Evolutionary conservation across 2,113 vertebrate genomes (phyloP), one percentile per base, ranked within the genome.

Genomic region (Ardeotis arabs): DNA sequence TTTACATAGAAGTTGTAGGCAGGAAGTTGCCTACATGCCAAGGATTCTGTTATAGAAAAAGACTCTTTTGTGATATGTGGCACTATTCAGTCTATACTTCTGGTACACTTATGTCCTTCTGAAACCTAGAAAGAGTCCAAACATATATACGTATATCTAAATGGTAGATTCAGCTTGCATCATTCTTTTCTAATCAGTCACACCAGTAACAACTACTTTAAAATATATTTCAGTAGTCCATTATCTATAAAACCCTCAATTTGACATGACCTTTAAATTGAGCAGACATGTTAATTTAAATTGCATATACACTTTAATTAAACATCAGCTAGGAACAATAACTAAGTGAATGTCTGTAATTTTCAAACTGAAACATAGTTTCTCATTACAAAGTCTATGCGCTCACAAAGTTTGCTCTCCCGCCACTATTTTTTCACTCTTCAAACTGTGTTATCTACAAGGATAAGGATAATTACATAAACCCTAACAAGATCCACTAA

Each of bases 181-280:
- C 1, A 3, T 31, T 60, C 39, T 58, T 94, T 84, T 47, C 19
- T 86, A 67, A 89, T 84, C 58, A 91, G 67, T 78, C 77, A 83
- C 6, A 82, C 16, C 31, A 79, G 68, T 63, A 85, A 85, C 37
- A 96, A 88, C 79, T 93, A 77, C 58, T 97, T 96, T 68, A 83
- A 96, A 96, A 94, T 20, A 75, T 64, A 95, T 84, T 96, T 86
- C 72, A 92, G 66, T 77, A n/a, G 55, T 76, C 63, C 17, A 89
- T 88, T 84, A 94, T 83, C 82, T 90, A 92, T 73, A 92, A 97
- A 97, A 49, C 1, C 87, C 79, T 94, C 89, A 92, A 89, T 94
- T 96, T 94, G 41, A 55, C 13, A 39, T 87, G 93, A 98, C 83
- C 89, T 98, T 97, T 95, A 96, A 95, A 96, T 44, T 84, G 85